Base-by-base conservation (phyloP, 64 coral and sea anemone genomes). In the Porites lutea region DNA sequence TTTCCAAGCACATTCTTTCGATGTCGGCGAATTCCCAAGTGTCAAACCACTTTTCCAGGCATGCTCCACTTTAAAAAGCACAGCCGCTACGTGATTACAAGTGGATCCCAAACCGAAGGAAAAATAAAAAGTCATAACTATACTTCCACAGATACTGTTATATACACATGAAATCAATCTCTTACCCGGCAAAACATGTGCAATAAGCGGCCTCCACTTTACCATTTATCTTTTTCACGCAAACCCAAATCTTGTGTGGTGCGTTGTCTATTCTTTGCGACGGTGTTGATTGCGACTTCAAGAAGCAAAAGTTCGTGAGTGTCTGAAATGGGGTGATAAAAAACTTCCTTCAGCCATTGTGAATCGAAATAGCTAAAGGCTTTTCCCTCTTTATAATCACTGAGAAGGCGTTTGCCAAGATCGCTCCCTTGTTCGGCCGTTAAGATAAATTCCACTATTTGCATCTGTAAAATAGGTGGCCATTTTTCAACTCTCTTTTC, bases 361-460 rank as follows among this genome's bases (percentile, higher is more conserved):
- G 75, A 87, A 65, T 91, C 89, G 62, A 92, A 95, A 50, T 88
- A 95, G 67, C 89, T 91, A 74, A 57, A 88, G 20, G 94, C 94
- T 79, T 91, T 92, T 12, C 55, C 93, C 75, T 95, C 93, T 53
- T 95, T 95, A 55, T 95, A 95, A 61, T 95, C 88, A 65, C 93
- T 95, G 58, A 95, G 70, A 52, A 95, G 78, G 15, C 82, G 21
- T 95, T 95, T 95, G 11, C 82, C 88, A 48, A 91, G 52, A 59
- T 9, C 21, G 18, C 57, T 95, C 78, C 65, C 72, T 50, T 79
- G 50, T n/a, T 95, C 74, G 19, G 80, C 72, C 14, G 88, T 79
- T 52, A 95, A 79, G 16, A 95, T 49, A 79, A 95, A 95, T 75
- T 95, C 65, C 7, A 79, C 75, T 50, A 90, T 95, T n/a, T 88